Percentiles rank a stretch among this genome's conserved stretches.
These are phyloP conservation scores for Dermochelys coriacea DNA, from an alignment of 2,797 vertebrate species.

Conservation along the genomic window DNA sequence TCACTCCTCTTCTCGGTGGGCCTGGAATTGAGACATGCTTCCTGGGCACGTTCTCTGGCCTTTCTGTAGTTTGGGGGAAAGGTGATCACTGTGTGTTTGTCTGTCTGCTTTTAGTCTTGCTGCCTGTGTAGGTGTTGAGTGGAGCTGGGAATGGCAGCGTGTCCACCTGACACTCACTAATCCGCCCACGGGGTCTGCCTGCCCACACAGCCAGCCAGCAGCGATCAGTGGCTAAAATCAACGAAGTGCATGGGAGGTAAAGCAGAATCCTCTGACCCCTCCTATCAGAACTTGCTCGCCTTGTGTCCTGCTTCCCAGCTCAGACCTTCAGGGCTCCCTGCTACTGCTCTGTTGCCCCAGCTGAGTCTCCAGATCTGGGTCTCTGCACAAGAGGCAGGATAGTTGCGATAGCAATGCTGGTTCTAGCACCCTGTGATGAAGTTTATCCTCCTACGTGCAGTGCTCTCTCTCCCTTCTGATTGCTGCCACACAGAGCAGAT, in stretches of 20 bases:
- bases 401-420: not conserved
- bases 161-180: not conserved
- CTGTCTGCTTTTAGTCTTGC: not conserved
- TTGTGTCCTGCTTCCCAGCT: not conserved
- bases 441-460: not conserved
- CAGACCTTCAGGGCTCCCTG: not conserved
- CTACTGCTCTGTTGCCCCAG: not conserved
- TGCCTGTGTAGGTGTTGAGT: not conserved
- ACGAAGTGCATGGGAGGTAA: not conserved
- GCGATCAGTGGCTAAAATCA: not conserved
- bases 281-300: not conserved
- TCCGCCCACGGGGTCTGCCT: accelerated
- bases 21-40: not conserved
- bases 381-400: not conserved
- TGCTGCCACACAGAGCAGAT: not conserved
- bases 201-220: not conserved
- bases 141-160: not conserved
- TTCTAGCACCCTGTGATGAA: not conserved
- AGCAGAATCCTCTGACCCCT: not conserved
- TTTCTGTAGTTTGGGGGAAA: not conserved
- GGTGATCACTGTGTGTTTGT: not conserved
- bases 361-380: not conserved
- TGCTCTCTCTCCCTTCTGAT: not conserved
- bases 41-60: not conserved
- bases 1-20: not conserved